Base-by-base conservation (phyloP, 2,888 invertebrate species). In the Orgyia antiqua region DNA sequence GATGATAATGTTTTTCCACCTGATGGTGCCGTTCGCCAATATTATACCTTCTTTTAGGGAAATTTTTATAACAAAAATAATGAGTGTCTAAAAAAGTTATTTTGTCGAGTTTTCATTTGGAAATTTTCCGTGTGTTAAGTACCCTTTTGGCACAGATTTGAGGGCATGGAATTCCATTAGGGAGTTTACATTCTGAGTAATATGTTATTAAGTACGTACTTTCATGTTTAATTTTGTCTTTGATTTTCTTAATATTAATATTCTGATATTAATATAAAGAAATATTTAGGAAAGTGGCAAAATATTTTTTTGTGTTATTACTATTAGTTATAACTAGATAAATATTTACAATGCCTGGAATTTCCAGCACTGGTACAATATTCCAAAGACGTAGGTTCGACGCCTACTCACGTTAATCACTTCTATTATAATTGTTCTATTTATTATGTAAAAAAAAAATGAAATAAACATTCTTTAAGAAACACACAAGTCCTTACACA, bases 21-120 rank as follows among this genome's bases (percentile, higher is more conserved):
- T 60, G 68, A 71, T 72, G 66, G 60, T 46, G 54, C 65, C 78
- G 75, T 77, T 77, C 68, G 64, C 75, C 51, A 66, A 72, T 76
- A 79, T 77, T 74, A 70, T 70, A 61, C 51, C 59, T 64, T 61
- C 57, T 58, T 67, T 60, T 50, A 57, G 53, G 53, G 64, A 70
- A 66, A 69, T 67, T 66, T 74, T 69, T 70, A 71, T 74, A 64
- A 58, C 57, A 52, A 44, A 62, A 64, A 56, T 70, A 74, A 79
- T 68, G 71, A 69, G 64, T 68, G 66, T 66, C 56, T 61, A 67
- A 68, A 71, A 73, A 70, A 76, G 68, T 67, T 66, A 70, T 70
- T 71, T 68, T 67, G 67, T 69, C 66, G 62, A 65, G 62, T 36
- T 40, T 40, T 61, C 60, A 55, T 59, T 58, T 51, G 45, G 51